Evolutionary conservation across 1,140 invertebrate genomes (phyloP).

Genomic region (Eupristina koningsbergeri): DNA sequence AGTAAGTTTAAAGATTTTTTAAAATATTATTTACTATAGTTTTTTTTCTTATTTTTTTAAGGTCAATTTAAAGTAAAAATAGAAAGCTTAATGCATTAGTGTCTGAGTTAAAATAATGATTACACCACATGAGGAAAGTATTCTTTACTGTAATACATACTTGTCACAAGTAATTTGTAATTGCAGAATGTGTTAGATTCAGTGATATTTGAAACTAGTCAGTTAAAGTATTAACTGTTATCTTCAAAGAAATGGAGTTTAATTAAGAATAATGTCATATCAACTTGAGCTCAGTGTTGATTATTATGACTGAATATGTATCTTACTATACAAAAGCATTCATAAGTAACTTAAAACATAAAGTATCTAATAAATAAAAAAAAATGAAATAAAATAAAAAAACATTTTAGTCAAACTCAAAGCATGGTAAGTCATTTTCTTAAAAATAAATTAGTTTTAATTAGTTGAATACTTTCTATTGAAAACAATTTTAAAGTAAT

Average conservation of each 20-base stretch:
- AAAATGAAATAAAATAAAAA: not conserved
- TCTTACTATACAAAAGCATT: not conserved
- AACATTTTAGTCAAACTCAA: not conserved
- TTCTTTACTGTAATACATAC: conserved; percentile 12
- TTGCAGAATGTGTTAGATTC: conserved; percentile 54
- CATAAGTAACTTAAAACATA: not conserved
- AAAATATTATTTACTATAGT: not conserved
- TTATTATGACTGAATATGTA: not conserved
- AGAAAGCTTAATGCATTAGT: conserved; percentile 4
- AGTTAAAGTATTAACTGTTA: conserved; percentile 56
- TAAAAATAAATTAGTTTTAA: conserved; percentile 55
- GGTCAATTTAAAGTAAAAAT: conserved; percentile 3
- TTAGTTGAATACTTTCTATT: conserved; percentile 53
- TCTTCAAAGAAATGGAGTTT: conserved; percentile 12
- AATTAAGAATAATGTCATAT: conserved; percentile 19
- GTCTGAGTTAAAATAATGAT: not conserved
- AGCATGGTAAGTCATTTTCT: conserved; percentile 42
- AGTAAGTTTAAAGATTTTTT: conserved; percentile 12
- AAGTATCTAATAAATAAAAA: not conserved
- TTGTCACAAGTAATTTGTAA: conserved; percentile 44
- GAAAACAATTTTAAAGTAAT: conserved; percentile 41
- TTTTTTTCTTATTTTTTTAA: not conserved
- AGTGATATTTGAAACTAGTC: conserved; percentile 68
- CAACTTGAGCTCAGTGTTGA: not conserved
- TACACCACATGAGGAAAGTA: not conserved